Conservation (phyloP, 2,888 invertebrate genomes). For the Dioctria rufipes region DNA sequence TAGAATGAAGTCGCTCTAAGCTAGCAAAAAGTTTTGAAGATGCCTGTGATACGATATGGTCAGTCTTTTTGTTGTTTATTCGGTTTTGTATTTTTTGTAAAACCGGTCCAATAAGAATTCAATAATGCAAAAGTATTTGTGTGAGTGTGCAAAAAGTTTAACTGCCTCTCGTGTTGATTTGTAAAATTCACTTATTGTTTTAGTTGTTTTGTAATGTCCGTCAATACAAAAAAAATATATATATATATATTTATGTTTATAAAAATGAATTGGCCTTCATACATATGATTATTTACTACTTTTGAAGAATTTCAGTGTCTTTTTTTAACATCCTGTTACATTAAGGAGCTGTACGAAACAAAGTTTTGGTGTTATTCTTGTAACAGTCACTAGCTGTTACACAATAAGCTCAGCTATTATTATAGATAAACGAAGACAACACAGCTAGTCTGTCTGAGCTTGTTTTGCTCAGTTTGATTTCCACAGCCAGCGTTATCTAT, state of each 20-base stretch:
- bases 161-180: slow-evolving; percentile 45
- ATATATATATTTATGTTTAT: slow-evolving; percentile 47
- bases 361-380: too few species aligned
- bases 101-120: slow-evolving; percentile 21
- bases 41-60: slow-evolving; percentile 40
- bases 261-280: not conserved
- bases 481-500: too few species aligned
- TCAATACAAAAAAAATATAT: slow-evolving; percentile 14
- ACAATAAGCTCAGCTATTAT: too few species aligned
- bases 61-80: slow-evolving; percentile 13
- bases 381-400: too few species aligned
- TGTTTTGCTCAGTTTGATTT: too few species aligned
- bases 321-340: too few species aligned
- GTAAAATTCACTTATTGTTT: slow-evolving; percentile 43
- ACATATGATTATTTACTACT: too few species aligned
- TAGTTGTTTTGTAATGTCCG: slow-evolving; percentile 45
- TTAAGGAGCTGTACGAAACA: too few species aligned
- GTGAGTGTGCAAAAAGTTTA: not conserved
- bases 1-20: not conserved
- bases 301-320: too few species aligned
- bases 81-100: not conserved
- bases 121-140: slow-evolving; percentile 7
- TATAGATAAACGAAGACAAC: too few species aligned
- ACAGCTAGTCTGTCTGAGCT: too few species aligned
- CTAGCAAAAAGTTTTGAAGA: not conserved